Evolutionary conservation across 2,113 vertebrate species (phyloP), one percentile per base, ranked within the genome.

Genomic region (Chauna torquata): DNA sequence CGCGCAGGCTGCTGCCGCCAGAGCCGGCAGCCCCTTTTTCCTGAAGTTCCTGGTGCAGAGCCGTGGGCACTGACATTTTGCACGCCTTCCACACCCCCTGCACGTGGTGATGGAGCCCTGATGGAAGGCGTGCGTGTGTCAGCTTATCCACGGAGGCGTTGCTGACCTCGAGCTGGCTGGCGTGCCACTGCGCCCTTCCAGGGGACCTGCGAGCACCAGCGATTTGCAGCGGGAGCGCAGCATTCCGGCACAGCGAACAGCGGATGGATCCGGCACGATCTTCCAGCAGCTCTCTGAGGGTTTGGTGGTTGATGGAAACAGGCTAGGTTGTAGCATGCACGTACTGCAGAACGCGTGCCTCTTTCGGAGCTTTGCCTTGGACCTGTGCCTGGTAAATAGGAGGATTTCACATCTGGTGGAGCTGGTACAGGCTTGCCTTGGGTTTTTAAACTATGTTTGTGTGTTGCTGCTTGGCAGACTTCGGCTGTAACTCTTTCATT

Each of bases 211-310:
- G 7, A 62, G 52, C 5, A 1, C 6, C 58, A 82, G 47, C 70
- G 8, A 9, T 32, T 34, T 17, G 52, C 38, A 55, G 42, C 1
- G 19, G 17, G 23, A 47, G 14, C 25, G 0, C 7, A 17, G n/a
- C 10, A 2, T 18, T 34, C n/a, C 1, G 7, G 25, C 36, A 3
- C 14, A 4, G 19, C 3, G 9, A 8, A 6, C 0, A 0, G 13
- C 0, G 0, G 16, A 24, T 13, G 40, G 36, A 2, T 45, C 50
- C 32, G 54, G 50, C 49, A 25, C 2, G 3, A 23, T 71, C 30
- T 78, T 27, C 36, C 40, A 52, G 4, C 23, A 14, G 70, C 71
- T 16, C 66, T 72, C 24, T 28, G 13, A 2, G 42, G 20, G 28
- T 20, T 28, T 19, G 66, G 40, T 76, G 49, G n/a, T 11, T 23